A percentile compares a stretch with the other conserved stretches of the same genome.
Evolutionary conservation across 1,140 invertebrate genomes (phyloP).

Genomic region (Drosophila pseudoananassae): DNA sequence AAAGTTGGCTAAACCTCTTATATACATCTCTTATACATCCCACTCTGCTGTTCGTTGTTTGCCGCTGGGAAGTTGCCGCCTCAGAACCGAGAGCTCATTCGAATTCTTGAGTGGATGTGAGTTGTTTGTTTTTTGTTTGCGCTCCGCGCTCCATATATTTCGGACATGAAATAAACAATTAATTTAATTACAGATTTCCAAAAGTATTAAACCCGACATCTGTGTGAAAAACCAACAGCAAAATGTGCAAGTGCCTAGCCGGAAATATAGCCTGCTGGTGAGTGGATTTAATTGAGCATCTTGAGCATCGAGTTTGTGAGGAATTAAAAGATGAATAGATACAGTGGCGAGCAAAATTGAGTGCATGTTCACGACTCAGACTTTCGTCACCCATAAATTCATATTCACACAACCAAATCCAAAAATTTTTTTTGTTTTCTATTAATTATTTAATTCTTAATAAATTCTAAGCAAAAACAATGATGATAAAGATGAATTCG

Average conservation of each 20-base stretch:
- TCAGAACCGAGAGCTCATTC: conserved; percentile 22
- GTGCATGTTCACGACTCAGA: too few species aligned
- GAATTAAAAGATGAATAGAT: conserved; percentile 1
- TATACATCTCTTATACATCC: neutral
- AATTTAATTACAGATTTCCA: conserved; percentile 25
- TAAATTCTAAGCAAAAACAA: too few species aligned
- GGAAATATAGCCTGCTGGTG: conserved; percentile 76
- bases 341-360: too few species aligned
- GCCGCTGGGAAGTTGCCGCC: neutral
- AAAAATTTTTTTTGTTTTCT: too few species aligned
- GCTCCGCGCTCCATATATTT: neutral
- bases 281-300: conserved; percentile 37
- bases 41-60: neutral
- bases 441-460: too few species aligned
- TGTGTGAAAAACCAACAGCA: conserved; percentile 19
- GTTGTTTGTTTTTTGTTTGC: conserved; percentile 14
- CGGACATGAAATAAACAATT: conserved; percentile 6
- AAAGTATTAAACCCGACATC: conserved; percentile 2
- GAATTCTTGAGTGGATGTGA: conserved; percentile 22
- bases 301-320: neutral
- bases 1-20: neutral
- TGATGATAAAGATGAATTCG: too few species aligned
- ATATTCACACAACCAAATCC: too few species aligned
- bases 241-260: conserved; percentile 76
- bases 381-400: too few species aligned